Evolutionary conservation across 2,888 invertebrate species (phyloP).

Genomic region (Apamea crenata): DNA sequence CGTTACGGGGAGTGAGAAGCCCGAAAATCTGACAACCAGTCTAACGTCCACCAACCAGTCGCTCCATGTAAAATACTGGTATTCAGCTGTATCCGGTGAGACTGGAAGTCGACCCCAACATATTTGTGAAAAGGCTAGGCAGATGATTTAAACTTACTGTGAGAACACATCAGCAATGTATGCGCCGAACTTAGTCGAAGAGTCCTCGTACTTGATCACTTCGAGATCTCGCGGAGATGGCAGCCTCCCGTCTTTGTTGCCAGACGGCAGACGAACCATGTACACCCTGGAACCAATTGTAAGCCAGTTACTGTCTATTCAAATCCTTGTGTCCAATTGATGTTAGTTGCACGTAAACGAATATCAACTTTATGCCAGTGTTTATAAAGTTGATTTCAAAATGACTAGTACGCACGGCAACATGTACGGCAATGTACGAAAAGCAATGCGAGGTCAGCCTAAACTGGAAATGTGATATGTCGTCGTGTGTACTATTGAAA

Average conservation of each 20-base stretch:
- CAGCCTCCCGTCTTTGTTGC: conserved; percentile 91
- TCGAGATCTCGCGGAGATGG: conserved; percentile 93
- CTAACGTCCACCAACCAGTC: no score
- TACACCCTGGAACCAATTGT: conserved; percentile 90
- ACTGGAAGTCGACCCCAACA: no score
- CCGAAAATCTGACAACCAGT: no score
- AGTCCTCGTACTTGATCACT: conserved; percentile 93
- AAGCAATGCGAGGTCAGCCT: background rate
- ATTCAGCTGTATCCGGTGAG: no score
- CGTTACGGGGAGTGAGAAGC: no score
- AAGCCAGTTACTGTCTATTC: background rate
- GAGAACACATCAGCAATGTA: conserved; percentile 97
- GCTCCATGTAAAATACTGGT: no score
- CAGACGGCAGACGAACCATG: conserved; percentile 92
- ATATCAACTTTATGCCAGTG: background rate
- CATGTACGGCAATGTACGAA: background rate
- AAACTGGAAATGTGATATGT: background rate
- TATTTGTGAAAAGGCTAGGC: no score
- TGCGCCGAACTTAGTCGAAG: conserved; percentile 93
- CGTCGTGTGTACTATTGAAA: background rate
- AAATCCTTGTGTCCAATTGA: background rate
- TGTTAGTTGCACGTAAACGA: background rate
- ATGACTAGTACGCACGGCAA: background rate
- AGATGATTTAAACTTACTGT: conserved; percentile 84
- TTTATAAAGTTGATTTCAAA: background rate